Conservation (phyloP, 2,888 invertebrate genomes). For the Plutella xylostella region DNA sequence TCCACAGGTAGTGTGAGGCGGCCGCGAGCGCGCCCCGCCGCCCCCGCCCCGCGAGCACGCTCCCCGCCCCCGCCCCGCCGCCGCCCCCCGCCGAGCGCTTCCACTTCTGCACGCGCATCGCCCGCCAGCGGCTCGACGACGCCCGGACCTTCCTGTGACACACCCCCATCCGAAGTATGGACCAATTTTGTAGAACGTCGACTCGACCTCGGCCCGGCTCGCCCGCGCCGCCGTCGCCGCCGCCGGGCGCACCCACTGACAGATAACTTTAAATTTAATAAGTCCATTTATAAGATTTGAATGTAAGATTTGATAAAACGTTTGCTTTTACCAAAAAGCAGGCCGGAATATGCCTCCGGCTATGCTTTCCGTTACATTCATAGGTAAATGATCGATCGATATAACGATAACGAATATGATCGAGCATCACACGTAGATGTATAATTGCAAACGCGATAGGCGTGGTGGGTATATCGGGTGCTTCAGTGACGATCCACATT, state of each 20-base stretch:
- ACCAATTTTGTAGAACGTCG: conserved; percentile 62
- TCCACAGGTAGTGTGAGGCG: conserved; percentile 61
- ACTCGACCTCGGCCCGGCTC: too few species aligned
- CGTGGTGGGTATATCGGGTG: conserved; percentile 52
- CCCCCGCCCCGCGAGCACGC: conserved; percentile 55
- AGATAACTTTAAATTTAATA: too few species aligned
- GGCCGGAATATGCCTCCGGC: conserved; percentile 21
- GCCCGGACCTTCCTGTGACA: conserved; percentile 53
- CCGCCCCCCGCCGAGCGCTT: conserved; percentile 41
- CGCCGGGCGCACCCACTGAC: too few species aligned
- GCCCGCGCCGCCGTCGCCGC: too few species aligned
- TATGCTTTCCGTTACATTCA: too few species aligned
- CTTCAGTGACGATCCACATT: too few species aligned
- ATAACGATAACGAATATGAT: not conserved
- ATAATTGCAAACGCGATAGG: conserved; percentile 44
- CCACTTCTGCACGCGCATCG: conserved; percentile 57
- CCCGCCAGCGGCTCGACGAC: conserved; percentile 45
- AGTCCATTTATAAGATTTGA: conserved; percentile 52
- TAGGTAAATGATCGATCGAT: too few species aligned
- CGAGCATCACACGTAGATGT: not conserved
- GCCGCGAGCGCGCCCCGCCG: conserved; percentile 60
- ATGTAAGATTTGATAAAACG: conserved; percentile 28
- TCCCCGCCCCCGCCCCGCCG: conserved; percentile 50
- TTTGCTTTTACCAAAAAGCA: conserved; percentile 17
- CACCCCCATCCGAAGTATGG: conserved; percentile 43